Evolutionary conservation across 2,797 vertebrate genomes (phyloP), one percentile per base, ranked within the genome.

Genomic region (Takifugu ocellatus): DNA sequence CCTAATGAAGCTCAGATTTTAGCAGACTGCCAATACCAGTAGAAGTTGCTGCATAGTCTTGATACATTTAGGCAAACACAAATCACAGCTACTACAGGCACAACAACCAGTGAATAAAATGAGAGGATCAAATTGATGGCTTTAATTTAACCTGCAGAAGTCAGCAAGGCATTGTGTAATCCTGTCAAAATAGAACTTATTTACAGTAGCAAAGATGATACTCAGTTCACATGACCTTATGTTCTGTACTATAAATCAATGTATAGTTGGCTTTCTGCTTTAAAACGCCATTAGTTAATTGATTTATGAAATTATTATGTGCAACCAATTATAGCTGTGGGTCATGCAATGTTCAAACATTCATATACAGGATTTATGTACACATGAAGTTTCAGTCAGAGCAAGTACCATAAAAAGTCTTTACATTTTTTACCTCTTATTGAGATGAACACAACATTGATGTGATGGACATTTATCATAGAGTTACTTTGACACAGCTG

Each of bases 41-140:
- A 90, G 72, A 90, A 89, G 90, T 91, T 92, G 90, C 90, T 91
- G 91, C 87, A 91, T 89, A 91, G 90, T 90, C 88, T 70, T 42
- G 64, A 79, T 77, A 75, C 79, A 86, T 77, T n/a, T 51, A 83
- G 83, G 84, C 82, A 84, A 89, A 88, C 83, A 89, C 83, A 90
- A 88, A 83, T 81, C 82, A 92, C 90, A 85, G 86, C 84, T 83
- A 90, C 85, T 74, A 92, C 87, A 82, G 72, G 83, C 85, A 92
- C 86, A 79, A 91, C 81, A 84, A 89, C 81, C 84, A 90, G 84
- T 81, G 80, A 78, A 72, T 81, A 72, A 72, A 57, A 78, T 82
- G 78, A 90, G 61, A 74, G 70, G 68, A 70, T 71, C 5, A 61
- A 77, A 68, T 56, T 58, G 63, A 73, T 75, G 81, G 70, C 74